Percentiles rank a stretch among this genome's conserved stretches.
Evolutionary conservation across 2,797 vertebrate genomes (phyloP).

Genomic region (Graptemys geographica): DNA sequence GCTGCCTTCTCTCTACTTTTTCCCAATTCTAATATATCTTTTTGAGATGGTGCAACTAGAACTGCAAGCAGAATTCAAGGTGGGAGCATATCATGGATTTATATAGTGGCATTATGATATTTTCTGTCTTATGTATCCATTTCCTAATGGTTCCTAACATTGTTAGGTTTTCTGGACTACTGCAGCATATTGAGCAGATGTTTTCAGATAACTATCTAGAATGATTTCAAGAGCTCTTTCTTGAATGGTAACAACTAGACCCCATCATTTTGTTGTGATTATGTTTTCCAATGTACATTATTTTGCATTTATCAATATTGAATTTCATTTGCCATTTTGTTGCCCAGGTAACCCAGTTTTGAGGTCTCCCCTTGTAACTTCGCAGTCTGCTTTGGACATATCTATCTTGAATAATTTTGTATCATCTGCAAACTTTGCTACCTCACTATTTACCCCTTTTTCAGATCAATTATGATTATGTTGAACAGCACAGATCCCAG

Average conservation of each 20-base stretch:
- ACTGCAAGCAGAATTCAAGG: not conserved
- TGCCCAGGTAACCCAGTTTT: not conserved
- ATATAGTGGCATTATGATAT: not conserved
- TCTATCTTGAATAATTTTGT: not conserved
- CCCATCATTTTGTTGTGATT: not conserved
- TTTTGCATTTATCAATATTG: not conserved
- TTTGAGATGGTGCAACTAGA: not conserved
- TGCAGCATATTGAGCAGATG: not conserved
- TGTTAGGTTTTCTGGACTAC: not conserved
- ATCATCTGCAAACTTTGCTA: not conserved
- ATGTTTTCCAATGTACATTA: not conserved
- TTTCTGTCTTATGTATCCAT: not conserved
- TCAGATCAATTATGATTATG: too few relatives aligned
- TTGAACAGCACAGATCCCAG: too few relatives aligned
- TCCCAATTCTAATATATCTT: not conserved
- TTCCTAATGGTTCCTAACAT: not conserved
- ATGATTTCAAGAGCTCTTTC: not conserved
- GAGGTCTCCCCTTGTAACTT: not conserved
- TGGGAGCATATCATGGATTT: not conserved
- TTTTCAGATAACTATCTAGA: not conserved
- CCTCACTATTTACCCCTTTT: too few relatives aligned
- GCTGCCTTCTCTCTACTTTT: not conserved
- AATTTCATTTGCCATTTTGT: not conserved
- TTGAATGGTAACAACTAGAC: not conserved
- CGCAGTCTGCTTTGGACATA: too few relatives aligned